phyloP scores from a whole-genome alignment of 1,140 invertebrate species.

The Carposina sasakii region DNA sequence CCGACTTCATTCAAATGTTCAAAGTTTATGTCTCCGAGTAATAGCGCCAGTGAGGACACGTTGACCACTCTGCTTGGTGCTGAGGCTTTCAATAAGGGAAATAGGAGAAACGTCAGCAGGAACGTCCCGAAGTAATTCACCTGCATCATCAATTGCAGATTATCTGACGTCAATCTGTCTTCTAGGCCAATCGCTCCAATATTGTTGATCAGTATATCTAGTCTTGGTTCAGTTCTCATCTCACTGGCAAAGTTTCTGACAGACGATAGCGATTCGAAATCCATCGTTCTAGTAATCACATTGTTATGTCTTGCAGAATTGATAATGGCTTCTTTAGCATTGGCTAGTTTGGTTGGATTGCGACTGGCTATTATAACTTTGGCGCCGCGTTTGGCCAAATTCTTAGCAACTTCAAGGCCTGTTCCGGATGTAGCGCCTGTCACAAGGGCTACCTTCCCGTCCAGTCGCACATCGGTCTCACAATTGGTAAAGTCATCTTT shows the following conservation, averaged over 20 bases:
- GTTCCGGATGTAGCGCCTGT: constrained; percentile 87
- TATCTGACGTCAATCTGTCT: constrained; percentile 62
- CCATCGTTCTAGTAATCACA: constrained; percentile 62
- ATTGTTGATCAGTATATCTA: constrained; percentile 77
- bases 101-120: constrained; percentile 72
- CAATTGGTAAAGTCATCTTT: constrained; percentile 42
- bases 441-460: constrained; percentile 90
- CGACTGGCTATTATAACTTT: constrained; percentile 86
- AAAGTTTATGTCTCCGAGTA: constrained; percentile 79
- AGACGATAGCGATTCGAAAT: constrained; percentile 41
- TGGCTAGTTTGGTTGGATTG: constrained; percentile 74
- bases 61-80: constrained; percentile 75
- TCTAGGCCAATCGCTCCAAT: constrained; percentile 53
- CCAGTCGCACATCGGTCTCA: constrained; percentile 72
- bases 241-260: constrained; percentile 34
- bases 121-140: constrained; percentile 75
- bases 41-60: constrained; percentile 59
- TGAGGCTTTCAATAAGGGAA: constrained; percentile 72
- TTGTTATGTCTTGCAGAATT: constrained; percentile 60
- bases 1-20: constrained; percentile 74
- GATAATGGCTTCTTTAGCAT: constrained; percentile 76
- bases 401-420: constrained; percentile 84
- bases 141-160: constrained; percentile 71
- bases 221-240: constrained; percentile 49
- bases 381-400: constrained; percentile 85